Evolutionary conservation across 92 coral and sea anemone species (phyloP), one percentile per base, ranked within the genome.

Genomic region (Phenganax stokvisi): DNA sequence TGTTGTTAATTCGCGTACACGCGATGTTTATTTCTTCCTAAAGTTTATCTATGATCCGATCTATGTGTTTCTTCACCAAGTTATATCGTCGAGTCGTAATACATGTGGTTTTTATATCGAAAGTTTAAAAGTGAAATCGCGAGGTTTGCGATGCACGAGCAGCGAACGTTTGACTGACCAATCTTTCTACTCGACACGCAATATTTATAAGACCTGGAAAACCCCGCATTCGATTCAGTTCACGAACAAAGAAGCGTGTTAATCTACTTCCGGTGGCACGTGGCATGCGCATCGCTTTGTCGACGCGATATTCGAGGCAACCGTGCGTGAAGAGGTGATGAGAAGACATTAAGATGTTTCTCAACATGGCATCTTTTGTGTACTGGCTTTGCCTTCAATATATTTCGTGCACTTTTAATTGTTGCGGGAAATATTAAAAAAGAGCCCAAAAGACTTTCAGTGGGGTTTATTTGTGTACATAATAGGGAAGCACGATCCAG

Each of bases 221-320:
- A 79, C 60, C 83, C 83, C 83, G 74, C 74, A 53, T 12, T 60
- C 12, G n/a, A 12, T n/a, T 73, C 47, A 31, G 60, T 51, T 37
- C 47, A 7, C 56, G 13, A 62, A 60, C 83, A 79, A 79, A 67
- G 69, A 79, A 52, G 62, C 60, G 44, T 57, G 66, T 47, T 61
- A 73, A 53, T 67, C 69, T 10, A 79, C 62, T 79, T 79, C 83
- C 83, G 83, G 83, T 73, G 65, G 73, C 73, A 63, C 73, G 51
- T 79, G 29, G 9, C 56, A 59, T 61, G 57, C 56, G 31, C 67
- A 6, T 79, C 30, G 71, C 83, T 53, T 79, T 79, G 83, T 79
- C 83, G 74, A 30, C n/a, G 29, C 53, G 52, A 68, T 53, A 68
- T 68, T 68, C 53, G 53, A 37, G 16, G 0, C 73, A 68, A 9